Conservation (phyloP, 2,888 invertebrate genomes). For the Cataglyphis cursor region DNA sequence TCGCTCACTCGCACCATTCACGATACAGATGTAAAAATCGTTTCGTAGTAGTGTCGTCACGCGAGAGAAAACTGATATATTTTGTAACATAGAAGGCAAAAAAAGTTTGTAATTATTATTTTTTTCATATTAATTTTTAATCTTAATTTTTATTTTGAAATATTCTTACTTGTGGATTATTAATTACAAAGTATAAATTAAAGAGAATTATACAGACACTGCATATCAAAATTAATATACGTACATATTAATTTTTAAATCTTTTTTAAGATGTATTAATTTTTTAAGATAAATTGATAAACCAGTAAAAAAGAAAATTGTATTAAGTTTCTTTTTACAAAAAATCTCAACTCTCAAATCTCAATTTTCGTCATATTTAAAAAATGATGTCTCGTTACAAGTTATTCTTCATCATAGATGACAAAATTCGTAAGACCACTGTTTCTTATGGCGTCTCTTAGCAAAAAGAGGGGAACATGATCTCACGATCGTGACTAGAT, state of each 20-base stretch:
- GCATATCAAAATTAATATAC: not conserved
- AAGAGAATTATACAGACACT: not conserved
- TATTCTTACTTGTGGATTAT: not conserved
- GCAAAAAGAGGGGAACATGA: slow-evolving; percentile 54
- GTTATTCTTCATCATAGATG: not conserved
- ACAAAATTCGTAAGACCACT: not conserved
- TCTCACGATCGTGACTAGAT: slow-evolving; percentile 49
- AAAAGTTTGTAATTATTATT: not conserved
- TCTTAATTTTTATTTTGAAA: not conserved
- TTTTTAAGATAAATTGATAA: not conserved
- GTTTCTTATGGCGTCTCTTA: not conserved
- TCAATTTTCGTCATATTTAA: not conserved
- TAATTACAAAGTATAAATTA: not conserved
- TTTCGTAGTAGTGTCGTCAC: slow-evolving; percentile 8
- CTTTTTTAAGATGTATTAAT: too few species aligned
- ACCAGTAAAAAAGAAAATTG: not conserved
- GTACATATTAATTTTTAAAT: too few species aligned
- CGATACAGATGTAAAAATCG: slow-evolving; percentile 1
- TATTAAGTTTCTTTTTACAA: not conserved
- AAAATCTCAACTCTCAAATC: not conserved
- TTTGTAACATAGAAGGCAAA: not conserved
- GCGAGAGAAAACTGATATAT: not conserved
- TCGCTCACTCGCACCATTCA: slow-evolving; percentile 30
- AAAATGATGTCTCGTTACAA: not conserved
- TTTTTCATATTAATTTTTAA: slow-evolving; percentile 5